Evolutionary conservation across 1,140 invertebrate species (phyloP).

Genomic region (Orchestia grillus): DNA sequence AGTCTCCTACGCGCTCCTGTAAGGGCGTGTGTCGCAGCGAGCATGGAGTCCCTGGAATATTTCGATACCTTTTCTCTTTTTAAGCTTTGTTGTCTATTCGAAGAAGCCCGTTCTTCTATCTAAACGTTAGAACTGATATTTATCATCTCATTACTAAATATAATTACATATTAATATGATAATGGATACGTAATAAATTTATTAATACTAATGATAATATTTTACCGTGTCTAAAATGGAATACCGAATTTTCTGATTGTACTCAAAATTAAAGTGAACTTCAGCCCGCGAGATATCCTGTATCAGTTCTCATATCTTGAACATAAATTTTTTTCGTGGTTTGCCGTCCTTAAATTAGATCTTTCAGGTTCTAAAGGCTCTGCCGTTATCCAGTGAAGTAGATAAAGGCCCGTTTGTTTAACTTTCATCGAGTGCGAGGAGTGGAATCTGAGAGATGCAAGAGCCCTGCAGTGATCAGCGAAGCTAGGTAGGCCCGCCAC

Average conservation of each 20-base stretch:
- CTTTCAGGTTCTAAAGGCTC: neutral
- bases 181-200: too few species aligned
- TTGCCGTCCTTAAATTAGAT: neutral
- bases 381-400: neutral
- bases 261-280: neutral
- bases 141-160: too few species aligned
- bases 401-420: neutral
- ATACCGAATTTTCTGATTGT: neutral
- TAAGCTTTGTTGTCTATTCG: neutral
- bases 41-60: neutral
- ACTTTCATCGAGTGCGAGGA: slow-evolving; percentile 25
- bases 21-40: neutral
- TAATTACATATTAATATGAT: too few species aligned
- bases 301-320: too few species aligned
- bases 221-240: too few species aligned
- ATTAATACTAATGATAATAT: too few species aligned
- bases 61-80: neutral
- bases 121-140: neutral
- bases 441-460: slow-evolving; percentile 42
- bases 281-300: too few species aligned
- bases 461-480: slow-evolving; percentile 16
- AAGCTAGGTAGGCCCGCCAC: neutral
- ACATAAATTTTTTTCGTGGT: neutral
- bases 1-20: neutral
- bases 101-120: neutral